phyloP scores from a whole-genome alignment of 2,888 invertebrate genomes.

The Archaeoteleia sp. region DNA sequence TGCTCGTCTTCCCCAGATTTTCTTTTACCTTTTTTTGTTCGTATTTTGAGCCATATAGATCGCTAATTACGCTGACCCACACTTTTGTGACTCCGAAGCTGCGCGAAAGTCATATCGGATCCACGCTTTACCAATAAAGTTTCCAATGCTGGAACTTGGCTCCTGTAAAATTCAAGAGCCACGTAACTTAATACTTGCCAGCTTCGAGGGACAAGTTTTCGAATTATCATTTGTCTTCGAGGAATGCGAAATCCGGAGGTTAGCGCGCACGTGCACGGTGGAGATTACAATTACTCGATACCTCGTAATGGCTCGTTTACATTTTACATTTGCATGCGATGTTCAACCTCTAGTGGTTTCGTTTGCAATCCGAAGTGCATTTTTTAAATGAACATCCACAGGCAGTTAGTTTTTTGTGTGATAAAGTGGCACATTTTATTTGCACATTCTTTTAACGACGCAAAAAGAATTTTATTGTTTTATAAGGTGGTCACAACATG shows the following conservation, averaged over 20 bases:
- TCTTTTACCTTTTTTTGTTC: too few relatives aligned
- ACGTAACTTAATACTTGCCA: constrained; percentile 39
- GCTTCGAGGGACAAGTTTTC: constrained; percentile 45
- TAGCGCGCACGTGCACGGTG: constrained; percentile 19
- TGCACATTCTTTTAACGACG: too few relatives aligned
- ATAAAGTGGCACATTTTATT: too few relatives aligned
- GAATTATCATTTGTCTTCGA: constrained; percentile 50
- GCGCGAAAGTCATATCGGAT: constrained; percentile 42
- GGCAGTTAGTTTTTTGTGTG: too few relatives aligned
- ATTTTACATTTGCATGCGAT: constrained; percentile 34
- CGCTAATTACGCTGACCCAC: constrained; percentile 23
- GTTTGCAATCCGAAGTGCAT: constrained; percentile 17
- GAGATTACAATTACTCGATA: constrained; percentile 38
- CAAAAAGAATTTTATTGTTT: too few relatives aligned
- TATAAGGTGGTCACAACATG: too few relatives aligned
- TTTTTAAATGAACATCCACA: constrained; percentile 23
- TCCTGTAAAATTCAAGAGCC: constrained; percentile 46
- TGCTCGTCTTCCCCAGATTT: too few relatives aligned
- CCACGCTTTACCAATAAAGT: constrained; percentile 46
- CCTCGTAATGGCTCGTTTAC: constrained; percentile 41
- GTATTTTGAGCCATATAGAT: constrained; percentile 2
- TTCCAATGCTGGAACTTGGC: constrained; percentile 31
- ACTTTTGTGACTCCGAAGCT: constrained; percentile 12
- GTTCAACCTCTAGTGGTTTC: constrained; percentile 17
- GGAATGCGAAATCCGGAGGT: constrained; percentile 20